Conservation (phyloP, 2,797 vertebrate species). For the Malacoctenus gilli region DNA sequence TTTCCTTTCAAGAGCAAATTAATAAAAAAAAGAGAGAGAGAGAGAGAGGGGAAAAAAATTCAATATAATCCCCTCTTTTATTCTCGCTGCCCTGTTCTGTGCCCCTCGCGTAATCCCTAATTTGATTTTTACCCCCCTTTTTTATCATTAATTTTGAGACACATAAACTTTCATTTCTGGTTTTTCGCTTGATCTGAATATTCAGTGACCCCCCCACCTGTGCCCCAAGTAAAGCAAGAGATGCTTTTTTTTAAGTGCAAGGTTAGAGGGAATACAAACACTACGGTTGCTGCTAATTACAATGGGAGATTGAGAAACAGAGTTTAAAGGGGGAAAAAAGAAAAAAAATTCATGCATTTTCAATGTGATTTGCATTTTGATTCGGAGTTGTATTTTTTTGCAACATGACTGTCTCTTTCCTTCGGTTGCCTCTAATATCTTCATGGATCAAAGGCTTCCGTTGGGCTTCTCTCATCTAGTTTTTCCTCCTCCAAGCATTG, state of each 20-base stretch:
- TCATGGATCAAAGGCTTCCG: slow-evolving; percentile 80
- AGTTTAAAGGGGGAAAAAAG: slow-evolving; percentile 13
- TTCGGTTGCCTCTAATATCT: slow-evolving; percentile 73
- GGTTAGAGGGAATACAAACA: slow-evolving; percentile 69
- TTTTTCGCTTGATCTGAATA: slow-evolving; percentile 71
- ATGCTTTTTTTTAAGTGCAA: slow-evolving; percentile 29
- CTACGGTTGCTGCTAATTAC: slow-evolving; percentile 71
- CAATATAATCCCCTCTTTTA: slow-evolving; percentile 40
- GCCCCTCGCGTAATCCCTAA: slow-evolving; percentile 44
- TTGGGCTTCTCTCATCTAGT: slow-evolving; percentile 75
- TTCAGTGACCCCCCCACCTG: slow-evolving; percentile 45
- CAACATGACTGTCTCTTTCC: slow-evolving; percentile 58
- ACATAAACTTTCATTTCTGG: slow-evolving; percentile 62
- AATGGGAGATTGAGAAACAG: slow-evolving; percentile 58
- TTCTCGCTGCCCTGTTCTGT: slow-evolving; percentile 26
- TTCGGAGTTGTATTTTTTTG: slow-evolving; percentile 69
- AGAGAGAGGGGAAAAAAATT: slow-evolving; percentile 52
- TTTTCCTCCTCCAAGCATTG: slow-evolving; percentile 76
- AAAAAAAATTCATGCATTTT: slow-evolving; percentile 58
- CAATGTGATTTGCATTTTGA: slow-evolving; percentile 79
- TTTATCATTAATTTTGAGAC: slow-evolving; percentile 66
- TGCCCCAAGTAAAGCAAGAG: slow-evolving; percentile 16
- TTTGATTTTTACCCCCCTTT: slow-evolving; percentile 45
- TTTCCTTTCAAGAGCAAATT: slow-evolving; percentile 35
- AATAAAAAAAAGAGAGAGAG: too few relatives aligned